Evolutionary conservation across 1,140 invertebrate genomes (phyloP), one percentile per base, ranked within the genome.

Genomic region (Ruditapes philippinarum): DNA sequence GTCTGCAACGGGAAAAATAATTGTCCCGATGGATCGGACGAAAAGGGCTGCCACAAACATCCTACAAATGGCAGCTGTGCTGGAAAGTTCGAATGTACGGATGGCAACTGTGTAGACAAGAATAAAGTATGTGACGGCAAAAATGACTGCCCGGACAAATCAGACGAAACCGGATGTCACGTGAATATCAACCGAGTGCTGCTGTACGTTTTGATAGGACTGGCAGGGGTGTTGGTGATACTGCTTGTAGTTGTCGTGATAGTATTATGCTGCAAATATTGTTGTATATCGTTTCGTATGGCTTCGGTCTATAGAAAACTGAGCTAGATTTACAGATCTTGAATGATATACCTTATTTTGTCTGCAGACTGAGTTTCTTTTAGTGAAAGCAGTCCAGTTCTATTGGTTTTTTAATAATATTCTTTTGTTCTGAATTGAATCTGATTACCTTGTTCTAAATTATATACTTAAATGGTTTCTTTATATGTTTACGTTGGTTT

Each of bases 71-170:
- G 0, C 0, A 31, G 25, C 25, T 78, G 79, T 45, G 12, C 22
- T 33, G 79, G 79, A 65, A 62, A 81, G 31, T 81, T 81, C 25
- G 79, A 81, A 81, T 81, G 79, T 45, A n/a, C 7, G n/a, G 57
- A 81, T 65, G 79, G 79, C 1, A 28, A 65, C 1, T 81, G 79
- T 25, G 3, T 81, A 17, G 79, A 62, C 38, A 81, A 81, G 25
- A 81, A 81, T 65, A 38, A 42, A 22, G 79, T 81, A 2, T 81
- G 79, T 65, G 65, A 81, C 36, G 79, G 79, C 1, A 33, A 81
- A 45, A 81, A 81, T 60, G 79, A 81, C 36, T 81, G 79, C 38
- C 11, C 11, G n/a, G 79, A 81, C 45, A 42, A 65, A 5, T 81
- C 79, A 17, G 79, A 81, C 57, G 79, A 81, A 45, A 81, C 38